Conservation (phyloP, 2,888 invertebrate genomes). For the Sinhomidia bicolor region DNA sequence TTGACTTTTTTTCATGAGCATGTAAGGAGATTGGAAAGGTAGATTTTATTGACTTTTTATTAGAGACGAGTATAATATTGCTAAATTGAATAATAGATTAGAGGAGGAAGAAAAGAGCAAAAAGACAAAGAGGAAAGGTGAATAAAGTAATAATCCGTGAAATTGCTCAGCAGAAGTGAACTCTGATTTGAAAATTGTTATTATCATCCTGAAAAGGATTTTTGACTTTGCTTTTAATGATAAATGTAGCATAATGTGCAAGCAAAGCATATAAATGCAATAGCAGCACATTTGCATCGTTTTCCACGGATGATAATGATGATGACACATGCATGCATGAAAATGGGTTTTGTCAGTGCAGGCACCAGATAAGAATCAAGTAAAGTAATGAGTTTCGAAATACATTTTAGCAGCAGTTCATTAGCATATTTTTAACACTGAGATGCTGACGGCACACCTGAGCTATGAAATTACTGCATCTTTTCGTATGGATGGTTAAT, state of each 20-base stretch:
- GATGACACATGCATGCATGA: neutral
- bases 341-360: neutral
- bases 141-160: neutral
- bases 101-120: neutral
- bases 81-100: constrained; percentile 24
- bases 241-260: neutral
- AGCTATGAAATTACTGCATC: neutral
- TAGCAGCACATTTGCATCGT: neutral
- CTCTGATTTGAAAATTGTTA: constrained; percentile 13
- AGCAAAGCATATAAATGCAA: no score
- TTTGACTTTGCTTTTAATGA: neutral
- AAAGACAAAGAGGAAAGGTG: neutral
- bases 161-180: constrained; percentile 17
- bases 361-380: neutral
- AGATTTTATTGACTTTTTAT: constrained; percentile 24
- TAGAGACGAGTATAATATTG: neutral
- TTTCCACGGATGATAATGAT: neutral
- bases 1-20: constrained; percentile 27
- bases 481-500: neutral
- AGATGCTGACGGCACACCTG: constrained; percentile 16
- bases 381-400: neutral
- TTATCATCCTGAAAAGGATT: neutral
- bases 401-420: neutral
- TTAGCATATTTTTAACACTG: neutral
- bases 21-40: neutral